Evolutionary conservation across 2,888 invertebrate species (phyloP).

Genomic region (Lasioglossum leucozonium): DNA sequence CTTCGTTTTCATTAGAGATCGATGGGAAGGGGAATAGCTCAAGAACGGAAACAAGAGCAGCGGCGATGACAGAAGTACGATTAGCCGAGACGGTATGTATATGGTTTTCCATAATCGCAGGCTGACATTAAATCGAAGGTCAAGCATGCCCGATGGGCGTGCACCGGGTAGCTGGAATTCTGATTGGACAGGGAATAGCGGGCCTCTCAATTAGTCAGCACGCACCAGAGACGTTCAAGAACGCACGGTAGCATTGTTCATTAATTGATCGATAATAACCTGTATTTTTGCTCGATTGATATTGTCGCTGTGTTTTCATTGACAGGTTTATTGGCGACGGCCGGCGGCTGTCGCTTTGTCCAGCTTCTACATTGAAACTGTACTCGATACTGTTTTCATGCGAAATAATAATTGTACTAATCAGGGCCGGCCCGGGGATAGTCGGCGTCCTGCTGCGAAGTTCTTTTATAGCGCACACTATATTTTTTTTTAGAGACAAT

Average conservation of each 20-base stretch:
- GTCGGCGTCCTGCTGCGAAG: too few relatives aligned
- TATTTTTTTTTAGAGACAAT: too few relatives aligned
- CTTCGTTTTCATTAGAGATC: background rate
- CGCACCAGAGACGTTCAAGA: background rate
- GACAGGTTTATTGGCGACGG: background rate
- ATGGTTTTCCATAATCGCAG: slow-evolving; percentile 54
- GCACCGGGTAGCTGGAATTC: slow-evolving; percentile 22
- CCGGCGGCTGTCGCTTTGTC: background rate
- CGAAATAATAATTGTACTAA: background rate
- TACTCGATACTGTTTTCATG: background rate
- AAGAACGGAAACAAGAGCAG: slow-evolving; percentile 21
- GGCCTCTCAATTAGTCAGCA: slow-evolving; percentile 45
- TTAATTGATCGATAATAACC: background rate
- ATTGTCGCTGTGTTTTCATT: background rate
- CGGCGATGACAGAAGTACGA: slow-evolving; percentile 11
- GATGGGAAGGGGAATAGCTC: slow-evolving; percentile 6
- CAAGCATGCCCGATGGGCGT: slow-evolving; percentile 50
- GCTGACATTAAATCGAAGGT: slow-evolving; percentile 53
- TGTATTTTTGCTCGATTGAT: background rate
- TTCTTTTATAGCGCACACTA: too few relatives aligned
- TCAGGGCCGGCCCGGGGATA: too few relatives aligned
- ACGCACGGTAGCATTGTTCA: background rate
- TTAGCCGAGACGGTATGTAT: slow-evolving; percentile 8
- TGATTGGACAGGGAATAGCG: slow-evolving; percentile 63
- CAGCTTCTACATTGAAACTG: background rate